These are phyloP conservation scores for Oligia latruncula DNA, from an alignment of 2,888 invertebrate species.

Conservation along the genomic window DNA sequence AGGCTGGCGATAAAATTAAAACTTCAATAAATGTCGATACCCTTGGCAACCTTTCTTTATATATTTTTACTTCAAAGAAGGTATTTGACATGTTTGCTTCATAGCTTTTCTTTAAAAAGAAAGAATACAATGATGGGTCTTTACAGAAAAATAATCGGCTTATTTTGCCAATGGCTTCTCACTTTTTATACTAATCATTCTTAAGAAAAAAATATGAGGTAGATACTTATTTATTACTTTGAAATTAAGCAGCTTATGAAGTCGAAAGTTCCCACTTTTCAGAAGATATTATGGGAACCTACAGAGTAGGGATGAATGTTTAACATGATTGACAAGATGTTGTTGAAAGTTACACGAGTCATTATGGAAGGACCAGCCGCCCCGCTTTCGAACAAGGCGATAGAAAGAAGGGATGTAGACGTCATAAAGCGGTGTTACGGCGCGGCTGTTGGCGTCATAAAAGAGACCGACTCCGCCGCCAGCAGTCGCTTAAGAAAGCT, in stretches of 20 bases:
- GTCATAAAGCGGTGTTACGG: slow-evolving; percentile 83
- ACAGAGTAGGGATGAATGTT: slow-evolving; percentile 2
- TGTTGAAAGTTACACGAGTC: slow-evolving; percentile 63
- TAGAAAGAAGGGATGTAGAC: slow-evolving; percentile 78
- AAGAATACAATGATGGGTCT: slow-evolving; percentile 52
- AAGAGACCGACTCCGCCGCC: slow-evolving; percentile 74
- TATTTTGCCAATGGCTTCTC: slow-evolving; percentile 61
- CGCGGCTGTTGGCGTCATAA: slow-evolving; percentile 84
- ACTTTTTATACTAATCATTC: slow-evolving; percentile 46
- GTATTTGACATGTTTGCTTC: slow-evolving; percentile 32
- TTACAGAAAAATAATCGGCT: slow-evolving; percentile 67
- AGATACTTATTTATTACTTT: slow-evolving; percentile 61
- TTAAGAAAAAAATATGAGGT: slow-evolving; percentile 50
- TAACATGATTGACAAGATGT: slow-evolving; percentile 37
- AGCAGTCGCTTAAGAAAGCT: slow-evolving; percentile 72
- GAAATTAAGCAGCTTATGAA: slow-evolving; percentile 53
- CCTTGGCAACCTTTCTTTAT: slow-evolving; percentile 31
- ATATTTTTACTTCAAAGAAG: slow-evolving; percentile 47
- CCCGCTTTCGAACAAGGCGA: slow-evolving; percentile 82
- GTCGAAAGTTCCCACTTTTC: too few relatives aligned
- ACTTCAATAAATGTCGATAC: slow-evolving; percentile 54
- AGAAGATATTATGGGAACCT: slow-evolving; percentile 4
- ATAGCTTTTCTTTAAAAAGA: slow-evolving; percentile 29
- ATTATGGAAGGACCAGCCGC: slow-evolving; percentile 73
- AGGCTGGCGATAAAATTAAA: slow-evolving; percentile 70